Percentiles rank a stretch among this genome's conserved stretches.
These are phyloP conservation scores for Lucinisca nassula DNA, from an alignment of 2,888 invertebrate species.

Conservation along the genomic window DNA sequence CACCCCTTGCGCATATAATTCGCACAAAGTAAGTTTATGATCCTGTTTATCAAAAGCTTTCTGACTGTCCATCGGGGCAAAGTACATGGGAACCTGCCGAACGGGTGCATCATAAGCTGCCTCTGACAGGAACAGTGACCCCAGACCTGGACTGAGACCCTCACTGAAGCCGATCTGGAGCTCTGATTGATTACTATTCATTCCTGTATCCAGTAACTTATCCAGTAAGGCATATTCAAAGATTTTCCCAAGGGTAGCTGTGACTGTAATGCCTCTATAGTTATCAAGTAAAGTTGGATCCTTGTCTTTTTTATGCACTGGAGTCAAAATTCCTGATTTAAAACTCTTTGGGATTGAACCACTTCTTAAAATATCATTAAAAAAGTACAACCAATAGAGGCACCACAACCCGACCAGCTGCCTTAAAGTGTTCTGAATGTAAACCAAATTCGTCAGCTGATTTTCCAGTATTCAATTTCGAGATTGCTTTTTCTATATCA, in stretches of 20 bases:
- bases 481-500: not conserved
- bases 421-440: not conserved
- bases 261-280: not conserved
- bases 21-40: too few species aligned
- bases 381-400: not conserved
- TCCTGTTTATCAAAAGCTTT: too few species aligned
- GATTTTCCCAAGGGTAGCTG: not conserved
- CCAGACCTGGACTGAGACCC: not conserved
- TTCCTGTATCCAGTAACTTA: not conserved
- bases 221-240: not conserved
- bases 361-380: not conserved
- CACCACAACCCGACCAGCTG: not conserved
- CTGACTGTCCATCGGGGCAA: slow-evolving; percentile 5
- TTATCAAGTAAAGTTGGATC: not conserved
- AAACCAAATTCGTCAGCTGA: not conserved
- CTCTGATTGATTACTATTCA: not conserved
- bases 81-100: not conserved
- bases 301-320: not conserved
- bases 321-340: not conserved
- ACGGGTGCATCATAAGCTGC: not conserved
- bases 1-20: not conserved
- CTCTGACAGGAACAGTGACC: not conserved
- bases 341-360: not conserved
- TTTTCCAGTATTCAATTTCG: not conserved
- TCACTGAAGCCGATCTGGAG: not conserved